Conservation (phyloP, 1,140 invertebrate genomes). For the Mercenaria mercenaria region DNA sequence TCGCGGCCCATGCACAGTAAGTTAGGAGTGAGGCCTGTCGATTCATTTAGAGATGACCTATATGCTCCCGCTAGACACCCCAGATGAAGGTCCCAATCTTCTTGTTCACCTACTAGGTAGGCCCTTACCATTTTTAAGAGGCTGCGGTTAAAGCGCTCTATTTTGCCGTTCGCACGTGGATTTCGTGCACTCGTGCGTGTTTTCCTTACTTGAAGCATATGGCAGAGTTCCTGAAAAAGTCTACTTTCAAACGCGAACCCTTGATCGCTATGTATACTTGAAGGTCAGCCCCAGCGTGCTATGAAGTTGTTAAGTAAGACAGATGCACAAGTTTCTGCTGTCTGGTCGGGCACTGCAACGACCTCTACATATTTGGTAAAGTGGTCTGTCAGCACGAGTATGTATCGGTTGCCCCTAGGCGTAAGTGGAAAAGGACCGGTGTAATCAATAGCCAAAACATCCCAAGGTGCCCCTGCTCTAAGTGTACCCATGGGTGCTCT, state of each 20-base stretch:
- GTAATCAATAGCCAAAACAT: neutral
- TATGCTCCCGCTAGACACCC: constrained; percentile 43
- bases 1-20: constrained; percentile 19
- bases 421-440: constrained; percentile 17
- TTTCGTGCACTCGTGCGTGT: constrained; percentile 15
- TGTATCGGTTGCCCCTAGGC: neutral
- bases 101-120: constrained; percentile 34
- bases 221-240: neutral
- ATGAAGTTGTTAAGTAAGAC: too few relatives aligned
- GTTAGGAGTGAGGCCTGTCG: constrained; percentile 21
- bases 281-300: neutral
- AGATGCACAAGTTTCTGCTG: neutral
- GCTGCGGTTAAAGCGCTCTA: neutral
- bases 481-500: neutral
- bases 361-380: constrained; percentile 10
- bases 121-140: constrained; percentile 45
- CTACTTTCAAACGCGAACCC: constrained; percentile 13
- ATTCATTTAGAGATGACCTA: constrained; percentile 33
- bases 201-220: constrained; percentile 9
- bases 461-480: neutral
- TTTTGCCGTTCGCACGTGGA: constrained; percentile 11
- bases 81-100: constrained; percentile 46
- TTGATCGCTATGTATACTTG: neutral
- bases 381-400: neutral
- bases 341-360: neutral